These are phyloP conservation scores for Labia minor DNA, from an alignment of 2,888 invertebrate species.

Conservation along the genomic window DNA sequence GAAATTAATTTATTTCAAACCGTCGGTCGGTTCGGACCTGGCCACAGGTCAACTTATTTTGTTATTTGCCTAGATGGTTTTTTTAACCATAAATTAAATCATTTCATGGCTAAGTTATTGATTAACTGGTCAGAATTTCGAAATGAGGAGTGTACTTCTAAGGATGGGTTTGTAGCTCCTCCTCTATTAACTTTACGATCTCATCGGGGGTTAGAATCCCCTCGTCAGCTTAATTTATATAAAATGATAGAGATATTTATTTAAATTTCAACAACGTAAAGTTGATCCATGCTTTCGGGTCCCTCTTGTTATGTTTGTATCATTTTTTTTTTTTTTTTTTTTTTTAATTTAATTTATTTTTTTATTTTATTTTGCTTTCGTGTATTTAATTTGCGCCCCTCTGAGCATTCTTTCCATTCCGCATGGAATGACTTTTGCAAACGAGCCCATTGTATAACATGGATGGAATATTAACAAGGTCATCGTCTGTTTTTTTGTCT, in stretches of 20 bases:
- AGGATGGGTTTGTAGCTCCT: too few relatives aligned
- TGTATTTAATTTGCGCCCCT: not conserved
- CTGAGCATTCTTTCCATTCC: not conserved
- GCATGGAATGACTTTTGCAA: not conserved
- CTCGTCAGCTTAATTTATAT: not conserved
- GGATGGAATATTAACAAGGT: constrained; percentile 7
- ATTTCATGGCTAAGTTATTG: too few relatives aligned
- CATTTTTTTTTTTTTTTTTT: too few relatives aligned
- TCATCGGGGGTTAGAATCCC: not conserved
- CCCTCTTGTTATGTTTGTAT: too few relatives aligned
- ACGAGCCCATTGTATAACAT: not conserved
- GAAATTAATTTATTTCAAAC: too few relatives aligned
- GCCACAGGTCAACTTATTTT: too few relatives aligned
- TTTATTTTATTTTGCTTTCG: not conserved
- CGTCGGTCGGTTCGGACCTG: too few relatives aligned
- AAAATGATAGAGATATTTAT: not conserved
- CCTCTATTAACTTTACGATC: not conserved
- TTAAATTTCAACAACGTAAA: not conserved
- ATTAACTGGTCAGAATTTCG: too few relatives aligned
- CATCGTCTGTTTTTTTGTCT: not conserved
- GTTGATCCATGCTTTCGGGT: not conserved
- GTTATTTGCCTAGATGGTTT: too few relatives aligned
- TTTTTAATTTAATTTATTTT: too few relatives aligned
- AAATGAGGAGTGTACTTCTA: too few relatives aligned
- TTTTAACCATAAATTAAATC: too few relatives aligned